Conservation (phyloP, 2,888 invertebrate species). For the Drosophila subquinaria region DNA sequence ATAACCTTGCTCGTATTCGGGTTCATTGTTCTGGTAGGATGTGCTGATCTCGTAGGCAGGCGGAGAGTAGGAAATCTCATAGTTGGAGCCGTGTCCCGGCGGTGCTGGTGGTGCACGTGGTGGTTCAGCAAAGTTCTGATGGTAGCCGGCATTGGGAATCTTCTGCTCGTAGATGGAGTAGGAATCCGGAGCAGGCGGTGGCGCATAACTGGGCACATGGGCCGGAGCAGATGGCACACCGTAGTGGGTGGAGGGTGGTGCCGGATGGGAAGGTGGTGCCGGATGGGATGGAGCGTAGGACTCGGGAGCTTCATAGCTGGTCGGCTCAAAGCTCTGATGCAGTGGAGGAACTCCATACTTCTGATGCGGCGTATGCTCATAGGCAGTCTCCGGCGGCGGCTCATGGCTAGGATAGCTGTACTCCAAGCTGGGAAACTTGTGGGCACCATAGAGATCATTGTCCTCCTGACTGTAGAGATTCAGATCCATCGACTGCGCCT, state of each 20-base stretch:
- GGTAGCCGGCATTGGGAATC: conserved; percentile 74
- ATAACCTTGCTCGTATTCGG: conserved; percentile 48
- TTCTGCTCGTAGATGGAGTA: conserved; percentile 75
- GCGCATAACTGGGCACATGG: conserved; percentile 34
- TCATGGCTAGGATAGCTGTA: conserved; percentile 47
- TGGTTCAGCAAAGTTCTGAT: conserved; percentile 80
- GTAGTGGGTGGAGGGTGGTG: conserved; percentile 55
- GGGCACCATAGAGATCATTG: conserved; percentile 60
- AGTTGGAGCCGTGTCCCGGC: conserved; percentile 49
- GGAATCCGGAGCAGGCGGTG: conserved; percentile 52
- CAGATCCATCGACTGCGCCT: conserved; percentile 81
- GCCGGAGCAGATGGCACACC: conserved; percentile 57
- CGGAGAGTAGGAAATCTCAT: conserved; percentile 81
- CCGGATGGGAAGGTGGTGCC: conserved; percentile 17
- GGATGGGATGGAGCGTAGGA: conserved; percentile 35
- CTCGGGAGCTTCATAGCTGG: conserved; percentile 48
- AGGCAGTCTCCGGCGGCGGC: conserved; percentile 37
- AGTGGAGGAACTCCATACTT: conserved; percentile 69
- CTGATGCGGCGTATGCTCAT: conserved; percentile 66
- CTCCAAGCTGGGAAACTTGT: conserved; percentile 72
- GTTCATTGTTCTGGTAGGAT: conserved; percentile 52
- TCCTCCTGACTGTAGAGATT: conserved; percentile 77
- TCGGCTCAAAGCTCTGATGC: conserved; percentile 27
- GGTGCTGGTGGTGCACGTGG: conserved; percentile 63
- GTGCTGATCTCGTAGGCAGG: conserved; percentile 79